Evolutionary conservation across 2,797 vertebrate genomes (phyloP).

Genomic region (Nannoperca obscura): DNA sequence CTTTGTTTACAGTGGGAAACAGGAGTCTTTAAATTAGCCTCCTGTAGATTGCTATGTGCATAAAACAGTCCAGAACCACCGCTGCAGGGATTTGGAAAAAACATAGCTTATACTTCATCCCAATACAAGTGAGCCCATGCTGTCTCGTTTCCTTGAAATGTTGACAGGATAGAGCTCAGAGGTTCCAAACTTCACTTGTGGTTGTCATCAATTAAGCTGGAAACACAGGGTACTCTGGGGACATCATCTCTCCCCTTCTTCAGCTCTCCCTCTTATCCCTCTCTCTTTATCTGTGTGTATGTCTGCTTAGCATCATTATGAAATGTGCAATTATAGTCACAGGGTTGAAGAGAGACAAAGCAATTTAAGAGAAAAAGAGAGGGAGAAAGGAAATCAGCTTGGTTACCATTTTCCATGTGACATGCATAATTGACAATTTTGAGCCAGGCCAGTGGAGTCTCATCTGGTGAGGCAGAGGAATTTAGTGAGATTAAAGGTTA

Average conservation of each 20-base stretch:
- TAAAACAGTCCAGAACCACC: slow-evolving; percentile 57
- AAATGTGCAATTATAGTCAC: slow-evolving; percentile 68
- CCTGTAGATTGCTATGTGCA: slow-evolving; percentile 71
- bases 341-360: slow-evolving; percentile 63
- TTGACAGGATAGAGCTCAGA: slow-evolving; percentile 69
- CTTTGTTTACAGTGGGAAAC: slow-evolving; percentile 74
- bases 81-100: slow-evolving; percentile 55
- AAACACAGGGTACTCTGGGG: slow-evolving; percentile 64
- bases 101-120: slow-evolving; percentile 47
- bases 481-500: slow-evolving; percentile 79
- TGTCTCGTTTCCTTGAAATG: slow-evolving; percentile 50
- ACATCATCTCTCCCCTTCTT: slow-evolving; percentile 43
- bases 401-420: slow-evolving; percentile 76
- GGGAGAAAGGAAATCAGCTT: slow-evolving; percentile 57
- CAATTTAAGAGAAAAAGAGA: slow-evolving; percentile 34
- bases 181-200: slow-evolving; percentile 63
- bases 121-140: slow-evolving; percentile 35
- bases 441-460: slow-evolving; percentile 60
- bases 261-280: slow-evolving; percentile 45
- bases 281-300: slow-evolving; percentile 61
- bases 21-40: slow-evolving; percentile 76
- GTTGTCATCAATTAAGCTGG: slow-evolving; percentile 69
- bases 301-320: slow-evolving; percentile 68
- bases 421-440: slow-evolving; percentile 82
- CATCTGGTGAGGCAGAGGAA: slow-evolving; percentile 62